Conservation (phyloP, 2,888 invertebrate genomes). For the Drosophila seclusa region DNA sequence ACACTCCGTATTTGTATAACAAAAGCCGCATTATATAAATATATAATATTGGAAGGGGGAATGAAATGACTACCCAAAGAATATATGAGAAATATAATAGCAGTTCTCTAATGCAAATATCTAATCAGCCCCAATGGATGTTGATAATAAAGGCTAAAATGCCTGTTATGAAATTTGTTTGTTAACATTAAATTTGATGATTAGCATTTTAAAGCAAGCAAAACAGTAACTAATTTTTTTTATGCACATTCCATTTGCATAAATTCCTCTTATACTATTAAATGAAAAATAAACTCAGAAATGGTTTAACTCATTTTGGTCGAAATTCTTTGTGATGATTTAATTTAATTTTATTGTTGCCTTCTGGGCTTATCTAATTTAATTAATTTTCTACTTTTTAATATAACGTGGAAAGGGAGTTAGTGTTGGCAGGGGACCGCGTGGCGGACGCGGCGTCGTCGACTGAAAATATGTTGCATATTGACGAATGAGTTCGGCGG, state of each 20-base stretch:
- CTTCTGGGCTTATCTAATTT: constrained; percentile 52
- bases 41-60: neutral
- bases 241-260: constrained; percentile 2
- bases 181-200: neutral
- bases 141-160: too few species aligned
- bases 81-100: neutral
- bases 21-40: neutral
- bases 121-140: too few species aligned
- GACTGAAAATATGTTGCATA: constrained; percentile 68
- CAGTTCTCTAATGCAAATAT: neutral
- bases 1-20: neutral
- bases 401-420: constrained; percentile 73
- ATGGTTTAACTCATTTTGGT: constrained; percentile 29
- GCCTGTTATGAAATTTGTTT: neutral
- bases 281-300: constrained; percentile 12
- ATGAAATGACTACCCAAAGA: neutral
- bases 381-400: constrained; percentile 58
- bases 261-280: constrained; percentile 21
- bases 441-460: constrained; percentile 67
- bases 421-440: constrained; percentile 75
- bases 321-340: constrained; percentile 24
- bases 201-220: neutral
- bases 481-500: constrained; percentile 51
- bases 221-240: neutral
- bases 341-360: constrained; percentile 55